Conservation (phyloP, 2,113 vertebrate genomes). For the Notarius quadriscutis region DNA sequence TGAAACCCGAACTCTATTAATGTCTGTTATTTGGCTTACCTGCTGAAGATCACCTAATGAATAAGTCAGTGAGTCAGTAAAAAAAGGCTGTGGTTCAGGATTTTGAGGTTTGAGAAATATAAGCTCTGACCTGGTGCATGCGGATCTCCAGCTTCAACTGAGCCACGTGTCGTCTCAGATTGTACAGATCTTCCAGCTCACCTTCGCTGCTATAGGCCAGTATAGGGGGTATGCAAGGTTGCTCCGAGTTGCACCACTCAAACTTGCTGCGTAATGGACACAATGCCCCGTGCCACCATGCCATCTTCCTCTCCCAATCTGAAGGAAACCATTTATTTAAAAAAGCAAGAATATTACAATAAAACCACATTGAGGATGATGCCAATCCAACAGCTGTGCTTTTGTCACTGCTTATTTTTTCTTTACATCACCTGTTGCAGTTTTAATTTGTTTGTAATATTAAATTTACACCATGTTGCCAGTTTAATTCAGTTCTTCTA, state of each 20-base stretch:
- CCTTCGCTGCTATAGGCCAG: slow-evolving; percentile 75
- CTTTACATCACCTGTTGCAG: not conserved
- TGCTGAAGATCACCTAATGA: not conserved
- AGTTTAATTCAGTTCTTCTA: not conserved
- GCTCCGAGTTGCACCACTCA: slow-evolving; percentile 33
- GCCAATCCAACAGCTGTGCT: not conserved
- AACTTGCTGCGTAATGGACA: slow-evolving; percentile 36
- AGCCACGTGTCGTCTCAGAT: slow-evolving; percentile 73
- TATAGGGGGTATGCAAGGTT: slow-evolving; percentile 58
- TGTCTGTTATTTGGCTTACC: not conserved
- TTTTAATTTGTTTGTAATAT: not conserved
- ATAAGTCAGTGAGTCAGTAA: not conserved
- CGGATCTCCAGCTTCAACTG: slow-evolving; percentile 80
- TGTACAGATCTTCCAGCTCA: slow-evolving; percentile 80
- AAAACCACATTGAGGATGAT: not conserved
- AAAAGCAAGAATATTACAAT: not conserved
- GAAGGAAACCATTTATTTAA: slow-evolving; percentile 52
- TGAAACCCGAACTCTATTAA: not conserved
- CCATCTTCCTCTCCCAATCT: slow-evolving; percentile 70
- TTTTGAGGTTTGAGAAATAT: not conserved
- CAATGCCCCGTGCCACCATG: slow-evolving; percentile 58
- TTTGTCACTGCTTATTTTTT: not conserved
- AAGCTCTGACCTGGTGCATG: slow-evolving; percentile 77
- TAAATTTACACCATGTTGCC: not conserved
- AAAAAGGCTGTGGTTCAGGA: not conserved